Evolutionary conservation across 2,113 vertebrate species (phyloP).

Genomic region (Podarcis muralis): DNA sequence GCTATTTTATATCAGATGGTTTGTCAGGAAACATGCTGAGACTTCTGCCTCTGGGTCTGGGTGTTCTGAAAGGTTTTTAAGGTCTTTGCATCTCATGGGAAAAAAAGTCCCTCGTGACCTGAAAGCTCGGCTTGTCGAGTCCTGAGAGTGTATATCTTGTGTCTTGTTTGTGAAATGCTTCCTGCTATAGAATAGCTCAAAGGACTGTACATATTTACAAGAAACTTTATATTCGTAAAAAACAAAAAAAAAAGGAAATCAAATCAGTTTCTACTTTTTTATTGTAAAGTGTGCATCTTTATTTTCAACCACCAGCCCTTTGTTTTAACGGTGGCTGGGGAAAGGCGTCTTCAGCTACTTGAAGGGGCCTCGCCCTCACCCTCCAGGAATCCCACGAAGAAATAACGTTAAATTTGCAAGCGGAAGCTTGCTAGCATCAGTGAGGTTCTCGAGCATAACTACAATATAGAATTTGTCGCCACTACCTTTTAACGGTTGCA

Average conservation of each 20-base stretch:
- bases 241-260: slow-evolving; percentile 75
- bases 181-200: slow-evolving; percentile 82
- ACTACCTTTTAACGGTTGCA: slow-evolving; percentile 76
- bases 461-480: slow-evolving; percentile 76
- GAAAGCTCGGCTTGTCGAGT: slow-evolving; percentile 70
- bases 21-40: slow-evolving; percentile 75
- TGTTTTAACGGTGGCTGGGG: slow-evolving; percentile 75
- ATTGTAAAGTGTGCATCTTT: slow-evolving; percentile 87
- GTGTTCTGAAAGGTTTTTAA: slow-evolving; percentile 72
- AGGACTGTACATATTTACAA: slow-evolving; percentile 88
- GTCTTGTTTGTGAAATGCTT: slow-evolving; percentile 82
- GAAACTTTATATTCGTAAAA: slow-evolving; percentile 89
- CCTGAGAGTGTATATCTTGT: slow-evolving; percentile 71
- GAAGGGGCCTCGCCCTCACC: slow-evolving; percentile 64
- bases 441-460: slow-evolving; percentile 71
- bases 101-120: slow-evolving; percentile 71
- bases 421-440: slow-evolving; percentile 70
- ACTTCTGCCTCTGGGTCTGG: slow-evolving; percentile 76
- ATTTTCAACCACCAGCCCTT: slow-evolving; percentile 75
- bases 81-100: slow-evolving; percentile 78
- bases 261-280: slow-evolving; percentile 90
- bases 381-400: slow-evolving; percentile 73
- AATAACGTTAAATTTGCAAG: slow-evolving; percentile 63
- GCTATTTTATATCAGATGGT: slow-evolving; percentile 68
- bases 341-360: slow-evolving; percentile 66